Evolutionary conservation across 1,140 invertebrate genomes (phyloP), one percentile per base, ranked within the genome.

Genomic region (Bombus consobrinus): DNA sequence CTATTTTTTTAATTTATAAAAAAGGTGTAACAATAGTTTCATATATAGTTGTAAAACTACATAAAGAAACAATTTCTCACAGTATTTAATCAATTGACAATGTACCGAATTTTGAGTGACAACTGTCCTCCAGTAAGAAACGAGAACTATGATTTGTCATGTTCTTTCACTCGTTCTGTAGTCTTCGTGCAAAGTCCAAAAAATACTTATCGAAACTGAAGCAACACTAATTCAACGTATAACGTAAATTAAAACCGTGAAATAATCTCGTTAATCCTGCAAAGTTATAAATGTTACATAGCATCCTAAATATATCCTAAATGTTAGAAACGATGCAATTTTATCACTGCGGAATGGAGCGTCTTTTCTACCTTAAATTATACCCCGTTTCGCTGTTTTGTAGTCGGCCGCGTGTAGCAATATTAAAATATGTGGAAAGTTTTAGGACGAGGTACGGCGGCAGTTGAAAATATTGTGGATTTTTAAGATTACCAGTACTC

Each of bases 401-500:
- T 15, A 37, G 22, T 25, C 69, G 3, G 25, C 41, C n/a, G 39
- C 28, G 10, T 37, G 34, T 32, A 41, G 57, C 47, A 13, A 74
- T 82, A 83, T 53, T 34, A 75, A 75, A 75, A 83, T 75, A 53
- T 66, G 34, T n/a, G 72, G 15, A 39, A 83, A 83, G 41, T 75
- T 83, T 68, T 25, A 1, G 3, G 22, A 39, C 22, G 47, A 22
- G 47, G 47, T 53, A 53, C 18, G 18, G 5, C 25, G 53, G 28
- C 25, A 73, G 62, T 79, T 78, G 64, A 59, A 83, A 59, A 59
- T 74, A 78, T 84, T 43, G 62, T 25, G 62, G 41, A 66, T 79
- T 71, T 75, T 84, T 69, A 87, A 78, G 81, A 75, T 84, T 84
- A 84, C 18, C 6, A 22, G 47, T 53, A 53, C 47, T 53, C 47